A percentile compares a stretch with the other conserved stretches of the same genome.
These are phyloP conservation scores for Schizopygopsis malacanthus DNA, from an alignment of 2,797 vertebrate species.

Conservation along the genomic window DNA sequence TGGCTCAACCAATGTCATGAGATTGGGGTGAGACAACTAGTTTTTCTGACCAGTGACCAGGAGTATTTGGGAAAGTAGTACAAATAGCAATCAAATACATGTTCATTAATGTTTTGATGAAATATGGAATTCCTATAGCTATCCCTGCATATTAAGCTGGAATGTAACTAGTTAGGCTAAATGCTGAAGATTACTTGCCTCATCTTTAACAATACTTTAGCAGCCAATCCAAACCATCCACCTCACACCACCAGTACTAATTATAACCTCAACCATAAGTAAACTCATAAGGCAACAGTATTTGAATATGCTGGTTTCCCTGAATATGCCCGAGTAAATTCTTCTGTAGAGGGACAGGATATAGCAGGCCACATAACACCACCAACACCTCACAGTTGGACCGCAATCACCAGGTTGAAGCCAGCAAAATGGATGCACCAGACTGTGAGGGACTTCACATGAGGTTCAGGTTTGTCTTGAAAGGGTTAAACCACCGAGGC, in stretches of 20 bases:
- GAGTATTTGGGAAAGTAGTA: neutral
- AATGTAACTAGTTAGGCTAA: neutral
- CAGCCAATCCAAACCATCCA: neutral
- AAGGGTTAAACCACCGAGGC: neutral
- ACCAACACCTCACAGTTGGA: neutral
- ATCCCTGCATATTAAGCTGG: neutral
- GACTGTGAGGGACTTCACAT: constrained; percentile 1
- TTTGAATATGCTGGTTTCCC: neutral
- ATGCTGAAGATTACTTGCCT: neutral
- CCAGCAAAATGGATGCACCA: constrained; percentile 6
- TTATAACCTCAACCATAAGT: neutral
- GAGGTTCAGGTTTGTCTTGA: neutral
- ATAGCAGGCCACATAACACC: neutral
- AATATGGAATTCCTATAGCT: neutral
- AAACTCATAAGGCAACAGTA: neutral
- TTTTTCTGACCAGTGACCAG: neutral
- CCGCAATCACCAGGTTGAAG: neutral
- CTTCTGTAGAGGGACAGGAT: neutral
- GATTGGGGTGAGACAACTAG: neutral
- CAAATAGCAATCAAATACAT: constrained; percentile 4
- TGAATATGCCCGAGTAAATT: neutral
- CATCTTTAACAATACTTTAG: neutral
- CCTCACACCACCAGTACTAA: neutral
- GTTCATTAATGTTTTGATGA: neutral
- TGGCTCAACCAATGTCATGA: neutral